These are phyloP conservation scores for Tinea semifulvella DNA, from an alignment of 2,888 invertebrate species.

Conservation along the genomic window DNA sequence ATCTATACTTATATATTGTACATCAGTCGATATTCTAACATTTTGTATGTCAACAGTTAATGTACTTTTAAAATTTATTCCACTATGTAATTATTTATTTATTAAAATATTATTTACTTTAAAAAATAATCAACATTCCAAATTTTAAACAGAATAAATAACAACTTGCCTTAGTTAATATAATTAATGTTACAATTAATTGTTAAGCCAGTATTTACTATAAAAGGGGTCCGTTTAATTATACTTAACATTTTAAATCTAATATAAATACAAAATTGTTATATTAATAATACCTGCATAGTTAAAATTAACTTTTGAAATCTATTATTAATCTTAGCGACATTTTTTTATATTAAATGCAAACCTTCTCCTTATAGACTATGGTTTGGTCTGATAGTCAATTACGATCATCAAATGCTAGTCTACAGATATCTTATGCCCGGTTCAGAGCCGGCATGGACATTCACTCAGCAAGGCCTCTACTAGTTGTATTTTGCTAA, in stretches of 20 bases:
- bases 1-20: constrained; percentile 53
- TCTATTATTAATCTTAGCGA: no score
- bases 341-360: no score
- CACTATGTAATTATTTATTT: neutral
- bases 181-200: constrained; percentile 64
- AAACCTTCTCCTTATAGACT: constrained; percentile 36
- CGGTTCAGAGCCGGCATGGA: neutral
- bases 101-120: neutral
- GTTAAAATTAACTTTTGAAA: constrained; percentile 59
- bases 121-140: neutral
- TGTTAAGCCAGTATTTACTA: constrained; percentile 64
- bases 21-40: constrained; percentile 65
- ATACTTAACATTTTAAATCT: constrained; percentile 59
- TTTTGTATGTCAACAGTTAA: constrained; percentile 54
- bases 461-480: neutral
- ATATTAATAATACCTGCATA: constrained; percentile 66
- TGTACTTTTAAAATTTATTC: constrained; percentile 30
- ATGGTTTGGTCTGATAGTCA: constrained; percentile 63
- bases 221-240: constrained; percentile 48
- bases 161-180: constrained; percentile 66
- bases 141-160: constrained; percentile 65
- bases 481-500: constrained; percentile 66
- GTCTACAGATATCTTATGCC: constrained; percentile 36
- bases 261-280: constrained; percentile 57
- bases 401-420: constrained; percentile 67